Base-by-base conservation (phyloP, 2,888 invertebrate species). In the Tridacna crocea region DNA sequence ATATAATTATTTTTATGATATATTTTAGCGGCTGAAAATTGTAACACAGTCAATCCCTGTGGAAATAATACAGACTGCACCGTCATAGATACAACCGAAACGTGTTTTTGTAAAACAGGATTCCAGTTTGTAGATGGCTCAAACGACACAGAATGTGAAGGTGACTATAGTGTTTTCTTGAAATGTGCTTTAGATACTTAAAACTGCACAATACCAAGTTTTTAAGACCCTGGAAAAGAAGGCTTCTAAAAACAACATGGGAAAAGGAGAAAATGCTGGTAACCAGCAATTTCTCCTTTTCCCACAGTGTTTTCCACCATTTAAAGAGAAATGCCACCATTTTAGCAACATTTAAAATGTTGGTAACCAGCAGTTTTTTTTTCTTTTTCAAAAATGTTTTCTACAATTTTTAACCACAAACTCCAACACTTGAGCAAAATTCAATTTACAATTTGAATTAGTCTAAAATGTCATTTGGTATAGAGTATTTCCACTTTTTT, bases 51-150 rank as follows among this genome's bases (percentile, higher is more conserved):
- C 15, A 72, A 70, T 27, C 60, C 77, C 4, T 85, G 85, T 77
- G 75, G 65, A 13, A 73, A 74, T 12, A 83, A 83, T n/a, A 68
- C 83, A 36, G 83, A 77, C 63, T 88, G 88, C 74, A 60, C 82
- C 8, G 72, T 83, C 6, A 60, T 80, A 2, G 66, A 66, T 22
- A 48, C 68, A 0, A 61, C 60, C 0, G 82, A 82, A 26, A 73
- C 61, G 3, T 88, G 88, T 75, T 70, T 70, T 19, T 88, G 88
- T 80, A 72, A 80, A 46, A 26, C 77, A 1, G 88, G 88, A 17
- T 88, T 74, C 74, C 36, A 82, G 60, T 83, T 83, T 70, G 73
- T 63, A 4, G 17, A 75, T 24, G 78, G 78, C 11, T 80, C 78
- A 8, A 75, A 0, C 19, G 70, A 66, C 22, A 63, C 13, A 36